These are phyloP conservation scores for Calosoma granatense DNA, from an alignment of 1,140 invertebrate species.

Conservation along the genomic window DNA sequence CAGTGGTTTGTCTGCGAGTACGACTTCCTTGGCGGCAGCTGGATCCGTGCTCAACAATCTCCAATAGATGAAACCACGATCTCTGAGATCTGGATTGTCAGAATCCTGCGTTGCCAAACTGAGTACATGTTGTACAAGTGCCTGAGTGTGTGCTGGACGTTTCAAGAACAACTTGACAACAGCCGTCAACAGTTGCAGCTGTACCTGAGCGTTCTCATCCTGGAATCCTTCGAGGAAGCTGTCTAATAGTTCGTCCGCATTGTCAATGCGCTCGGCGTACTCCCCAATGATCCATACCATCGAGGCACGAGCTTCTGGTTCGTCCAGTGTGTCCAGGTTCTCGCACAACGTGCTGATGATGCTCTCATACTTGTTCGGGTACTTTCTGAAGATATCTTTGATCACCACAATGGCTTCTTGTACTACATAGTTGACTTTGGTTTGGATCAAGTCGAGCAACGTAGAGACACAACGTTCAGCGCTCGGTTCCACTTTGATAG, in stretches of 20 bases:
- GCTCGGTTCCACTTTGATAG: conserved; percentile 98
- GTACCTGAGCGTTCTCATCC: conserved; percentile 98
- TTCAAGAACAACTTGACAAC: conserved; percentile 99
- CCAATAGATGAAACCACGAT: conserved; percentile 99
- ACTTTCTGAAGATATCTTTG: conserved; percentile 99
- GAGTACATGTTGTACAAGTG: conserved; percentile 90
- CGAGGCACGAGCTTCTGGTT: conserved; percentile 96
- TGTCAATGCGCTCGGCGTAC: conserved; percentile 99
- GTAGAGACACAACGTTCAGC: conserved; percentile 98
- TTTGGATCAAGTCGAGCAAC: conserved; percentile 97
- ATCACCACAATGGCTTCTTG: conserved; percentile 99
- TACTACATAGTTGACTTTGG: conserved; percentile 99
- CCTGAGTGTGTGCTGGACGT: conserved; percentile 95
- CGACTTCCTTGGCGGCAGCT: conserved; percentile 96
- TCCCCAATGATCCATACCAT: conserved; percentile 99
- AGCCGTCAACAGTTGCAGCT: conserved; percentile 91
- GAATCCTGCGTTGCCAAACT: conserved; percentile 94
- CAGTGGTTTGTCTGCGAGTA: conserved; percentile 97
- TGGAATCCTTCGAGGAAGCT: conserved; percentile 99
- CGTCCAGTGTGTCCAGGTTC: conserved; percentile 97
- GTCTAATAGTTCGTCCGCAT: conserved; percentile 96
- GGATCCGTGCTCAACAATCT: conserved; percentile 94
- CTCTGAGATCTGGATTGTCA: conserved; percentile 98
- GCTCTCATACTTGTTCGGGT: conserved; percentile 99
- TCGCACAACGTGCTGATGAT: conserved; percentile 99